phyloP scores from a whole-genome alignment of 2,888 invertebrate species.

The Cataglyphis livida region DNA sequence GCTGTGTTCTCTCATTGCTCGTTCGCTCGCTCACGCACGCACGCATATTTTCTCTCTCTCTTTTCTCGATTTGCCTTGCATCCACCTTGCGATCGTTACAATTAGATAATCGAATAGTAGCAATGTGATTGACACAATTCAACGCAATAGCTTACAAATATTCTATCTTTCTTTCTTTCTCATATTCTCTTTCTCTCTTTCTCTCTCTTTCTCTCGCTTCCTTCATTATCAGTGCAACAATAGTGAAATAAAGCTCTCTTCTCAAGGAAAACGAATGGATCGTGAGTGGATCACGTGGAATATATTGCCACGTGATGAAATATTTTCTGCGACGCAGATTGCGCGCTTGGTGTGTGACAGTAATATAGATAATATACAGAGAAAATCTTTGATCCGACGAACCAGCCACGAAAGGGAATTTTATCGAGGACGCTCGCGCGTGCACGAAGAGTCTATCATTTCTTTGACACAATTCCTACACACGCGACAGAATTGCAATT shows the following conservation, averaged over 20 bases:
- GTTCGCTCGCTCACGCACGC: conserved; percentile 41
- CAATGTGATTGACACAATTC: conserved; percentile 66
- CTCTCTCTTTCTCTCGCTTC: conserved; percentile 44
- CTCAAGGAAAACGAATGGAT: conserved; percentile 66
- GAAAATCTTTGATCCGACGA: conserved; percentile 82
- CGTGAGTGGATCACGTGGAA: conserved; percentile 50
- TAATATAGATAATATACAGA: conserved; percentile 68
- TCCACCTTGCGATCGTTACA: conserved; percentile 64
- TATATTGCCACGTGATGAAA: conserved; percentile 28
- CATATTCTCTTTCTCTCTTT: conserved; percentile 16
- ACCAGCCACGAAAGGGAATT: conserved; percentile 78
- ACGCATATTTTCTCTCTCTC: conserved; percentile 20
- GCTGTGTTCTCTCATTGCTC: conserved; percentile 53
- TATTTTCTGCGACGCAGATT: conserved; percentile 51
- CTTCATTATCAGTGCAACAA: conserved; percentile 60
- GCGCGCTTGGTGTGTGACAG: conserved; percentile 52
- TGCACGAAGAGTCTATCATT: conserved; percentile 46
- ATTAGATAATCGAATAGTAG: conserved; percentile 70
- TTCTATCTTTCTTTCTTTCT: conserved; percentile 41
- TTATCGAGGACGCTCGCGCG: conserved; percentile 61
- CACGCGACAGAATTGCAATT: conserved; percentile 50
- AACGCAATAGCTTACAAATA: conserved; percentile 50
- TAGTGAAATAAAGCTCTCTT: conserved; percentile 67
- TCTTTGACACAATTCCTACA: conserved; percentile 57
- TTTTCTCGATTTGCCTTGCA: conserved; percentile 37